Base-by-base conservation (phyloP, 1,140 invertebrate species). In the Trissolcus basalis region DNA sequence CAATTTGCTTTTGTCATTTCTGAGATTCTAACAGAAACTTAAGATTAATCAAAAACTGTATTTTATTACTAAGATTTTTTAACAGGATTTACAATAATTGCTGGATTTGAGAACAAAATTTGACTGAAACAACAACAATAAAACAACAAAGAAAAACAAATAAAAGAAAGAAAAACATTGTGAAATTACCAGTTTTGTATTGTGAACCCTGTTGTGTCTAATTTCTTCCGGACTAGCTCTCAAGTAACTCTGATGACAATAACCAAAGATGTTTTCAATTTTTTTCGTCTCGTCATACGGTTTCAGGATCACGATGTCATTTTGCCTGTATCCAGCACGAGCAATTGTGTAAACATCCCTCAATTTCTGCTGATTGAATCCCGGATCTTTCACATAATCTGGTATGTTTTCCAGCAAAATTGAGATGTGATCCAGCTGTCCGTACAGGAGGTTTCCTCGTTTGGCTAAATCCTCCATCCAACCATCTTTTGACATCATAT, bases 381-480 rank as follows among this genome's bases (percentile, higher is more conserved):
- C 9, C 32, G 36, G 41, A 39, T 47, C 0, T 0, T 35, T 16
- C 0, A 65, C 69, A n/a, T 72, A 72, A 33, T 59, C 13, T 7
- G 54, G 19, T 19, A 72, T 59, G 19, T 59, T 43, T 16, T 72
- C 69, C 1, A 65, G 8, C 27, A 65, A 43, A 32, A 72, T 65
- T 41, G 69, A 56, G 33, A 65, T 54, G n/a, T 72, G 43, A 1
- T 55, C 60, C 15, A 44, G 13, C 14, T 12, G 12, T 10, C 69
- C 69, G 14, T 53, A 53, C n/a, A 72, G 13, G 10, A 72, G 36
- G 59, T 72, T 64, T 4, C 69, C 69, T 27, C 60, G 56, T 64
- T 64, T 58, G 14, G 54, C 35, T 10, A 72, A 64, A 44, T 72
- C 60, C 16, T 54, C 35, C 0, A 59, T 54, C 69, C 69, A 72